phyloP scores from a whole-genome alignment of 2,888 invertebrate genomes.

The Stenurella melanura region DNA sequence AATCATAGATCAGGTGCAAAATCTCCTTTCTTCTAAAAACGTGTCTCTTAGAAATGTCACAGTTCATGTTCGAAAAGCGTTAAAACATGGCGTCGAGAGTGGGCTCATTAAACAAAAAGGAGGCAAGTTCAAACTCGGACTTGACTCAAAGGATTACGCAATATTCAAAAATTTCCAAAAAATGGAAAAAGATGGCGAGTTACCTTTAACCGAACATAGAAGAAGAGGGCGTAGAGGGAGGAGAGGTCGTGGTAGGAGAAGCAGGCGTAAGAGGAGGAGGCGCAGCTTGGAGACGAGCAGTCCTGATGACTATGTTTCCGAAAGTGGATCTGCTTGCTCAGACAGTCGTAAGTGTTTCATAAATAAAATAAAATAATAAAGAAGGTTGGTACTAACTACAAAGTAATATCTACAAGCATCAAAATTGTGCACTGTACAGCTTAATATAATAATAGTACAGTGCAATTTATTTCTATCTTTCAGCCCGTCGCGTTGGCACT shows the following conservation, averaged over 20 bases:
- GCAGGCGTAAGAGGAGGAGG: conserved; percentile 43
- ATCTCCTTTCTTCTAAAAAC: conserved; percentile 42
- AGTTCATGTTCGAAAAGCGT: conserved; percentile 56
- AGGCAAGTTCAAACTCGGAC: conserved; percentile 57
- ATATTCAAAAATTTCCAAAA: conserved; percentile 49
- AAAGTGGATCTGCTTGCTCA: conserved; percentile 16
- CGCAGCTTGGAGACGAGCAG: conserved; percentile 23
- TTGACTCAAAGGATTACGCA: conserved; percentile 54
- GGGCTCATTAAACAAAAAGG: conserved; percentile 53
- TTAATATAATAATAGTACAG: too few species aligned
- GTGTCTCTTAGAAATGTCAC: conserved; percentile 51
- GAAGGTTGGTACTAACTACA: too few species aligned
- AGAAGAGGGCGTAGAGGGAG: conserved; percentile 44
- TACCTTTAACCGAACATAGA: conserved; percentile 38
- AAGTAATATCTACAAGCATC: too few species aligned
- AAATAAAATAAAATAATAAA: background rate
- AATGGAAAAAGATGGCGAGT: conserved; percentile 35
- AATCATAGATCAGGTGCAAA: conserved; percentile 55
- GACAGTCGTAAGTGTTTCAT: background rate
- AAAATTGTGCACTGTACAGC: too few species aligned
- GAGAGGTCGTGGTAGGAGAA: conserved; percentile 43
- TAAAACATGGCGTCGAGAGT: conserved; percentile 54
- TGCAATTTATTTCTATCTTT: too few species aligned
- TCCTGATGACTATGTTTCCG: conserved; percentile 7
- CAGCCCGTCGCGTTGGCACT: too few species aligned